Evolutionary conservation across 2,888 invertebrate genomes (phyloP), one percentile per base, ranked within the genome.

Genomic region (Deilephila elpenor): DNA sequence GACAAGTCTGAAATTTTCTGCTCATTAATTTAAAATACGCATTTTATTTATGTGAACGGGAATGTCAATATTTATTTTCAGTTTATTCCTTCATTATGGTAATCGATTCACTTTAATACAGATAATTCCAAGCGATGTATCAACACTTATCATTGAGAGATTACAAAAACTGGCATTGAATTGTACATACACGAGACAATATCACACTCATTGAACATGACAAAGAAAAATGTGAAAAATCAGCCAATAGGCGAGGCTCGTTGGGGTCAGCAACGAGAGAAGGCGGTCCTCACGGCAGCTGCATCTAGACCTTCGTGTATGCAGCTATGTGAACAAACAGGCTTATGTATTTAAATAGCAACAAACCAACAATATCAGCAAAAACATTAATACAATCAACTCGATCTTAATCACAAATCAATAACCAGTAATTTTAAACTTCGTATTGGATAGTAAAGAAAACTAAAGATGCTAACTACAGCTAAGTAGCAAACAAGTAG

Each of bases 261-360:
- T 71, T 72, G 74, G 79, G 83, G 81, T 77, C 76, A 76, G 37
- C 14, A 70, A 71, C 34, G 29, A 73, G 78, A 64, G 78, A 75
- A 80, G 83, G 83, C 82, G 82, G 78, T 71, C 71, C 78, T 72
- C 61, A 56, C 34, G 34, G 59, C 75, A 76, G 76, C 73, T 78
- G 75, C 72, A 73, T 73, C 75, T 78, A 77, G 75, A 74, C 51
- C 76, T 77, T 76, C 77, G 72, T 71, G 51, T 72, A 61, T 64
- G 73, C 73, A 62, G 53, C 61, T 74, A 75, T 72, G 71, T 62
- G 37, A 75, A 77, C 74, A 34, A 56, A 70, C 73, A 72, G 59
- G 75, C 29, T 67, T 73, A 71, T 67, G 59, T 75, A 32, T 61
- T 44, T 71, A 37, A 71, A 74, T 62, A 62, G 51, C 53, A 67